Evolutionary conservation across 2,888 invertebrate species (phyloP).

Genomic region (Alitta virens): DNA sequence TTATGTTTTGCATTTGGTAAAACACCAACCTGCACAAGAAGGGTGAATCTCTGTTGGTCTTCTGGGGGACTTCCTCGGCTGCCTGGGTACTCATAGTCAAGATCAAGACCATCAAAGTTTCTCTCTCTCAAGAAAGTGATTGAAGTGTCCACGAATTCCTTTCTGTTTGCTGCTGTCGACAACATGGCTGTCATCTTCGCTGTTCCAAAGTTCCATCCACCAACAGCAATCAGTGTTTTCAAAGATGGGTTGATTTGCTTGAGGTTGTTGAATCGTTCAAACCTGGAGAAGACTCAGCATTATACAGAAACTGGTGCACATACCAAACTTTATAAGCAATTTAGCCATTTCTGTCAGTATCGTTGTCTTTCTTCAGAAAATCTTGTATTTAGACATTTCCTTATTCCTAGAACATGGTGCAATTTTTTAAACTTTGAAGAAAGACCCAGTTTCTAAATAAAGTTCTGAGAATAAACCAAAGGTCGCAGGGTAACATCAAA

Average conservation of each 20-base stretch:
- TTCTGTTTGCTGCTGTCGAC: conserved; percentile 30
- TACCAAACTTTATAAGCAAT: too few species aligned
- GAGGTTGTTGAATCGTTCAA: conserved; percentile 73
- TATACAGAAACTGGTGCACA: too few species aligned
- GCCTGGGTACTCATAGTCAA: conserved; percentile 90
- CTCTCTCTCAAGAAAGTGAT: conserved; percentile 37
- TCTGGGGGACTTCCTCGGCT: conserved; percentile 44
- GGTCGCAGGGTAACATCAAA: too few species aligned
- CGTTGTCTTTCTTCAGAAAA: too few species aligned
- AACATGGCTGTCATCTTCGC: conserved; percentile 58
- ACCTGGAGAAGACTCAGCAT: too few species aligned
- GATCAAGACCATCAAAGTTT: conserved; percentile 81
- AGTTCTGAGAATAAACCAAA: too few species aligned
- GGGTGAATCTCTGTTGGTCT: conserved; percentile 40
- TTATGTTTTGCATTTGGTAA: too few species aligned
- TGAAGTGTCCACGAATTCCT: conserved; percentile 36
- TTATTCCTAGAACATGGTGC: too few species aligned
- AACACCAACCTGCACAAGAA: conserved; percentile 35
- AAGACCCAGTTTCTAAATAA: too few species aligned
- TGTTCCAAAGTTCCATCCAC: conserved; percentile 93
- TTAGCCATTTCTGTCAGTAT: too few species aligned
- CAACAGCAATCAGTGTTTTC: conserved; percentile 80
- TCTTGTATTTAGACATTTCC: too few species aligned
- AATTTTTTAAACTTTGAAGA: too few species aligned
- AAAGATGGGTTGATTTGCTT: conserved; percentile 67